Evolutionary conservation across 2,113 vertebrate genomes (phyloP).

Genomic region (Pleuronectes platessa): DNA sequence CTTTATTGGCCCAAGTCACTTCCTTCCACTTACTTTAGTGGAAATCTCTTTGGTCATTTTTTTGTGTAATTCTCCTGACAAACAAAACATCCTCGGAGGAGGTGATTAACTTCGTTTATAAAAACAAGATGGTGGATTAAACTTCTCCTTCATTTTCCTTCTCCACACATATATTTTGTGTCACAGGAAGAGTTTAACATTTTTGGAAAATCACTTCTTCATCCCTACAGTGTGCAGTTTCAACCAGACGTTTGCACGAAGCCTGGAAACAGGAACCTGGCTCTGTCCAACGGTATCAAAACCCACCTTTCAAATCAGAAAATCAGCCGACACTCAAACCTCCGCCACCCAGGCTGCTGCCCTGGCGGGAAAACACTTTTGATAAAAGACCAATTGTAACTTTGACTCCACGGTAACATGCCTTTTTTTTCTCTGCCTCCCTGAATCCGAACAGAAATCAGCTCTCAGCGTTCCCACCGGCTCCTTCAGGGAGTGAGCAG

Average conservation of each 20-base stretch:
- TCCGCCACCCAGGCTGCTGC: not conserved
- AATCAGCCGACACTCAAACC: not conserved
- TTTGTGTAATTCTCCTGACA: too few species aligned
- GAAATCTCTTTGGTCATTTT: too few species aligned
- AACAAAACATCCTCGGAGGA: too few species aligned
- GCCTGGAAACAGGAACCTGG: not conserved
- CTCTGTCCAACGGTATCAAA: not conserved
- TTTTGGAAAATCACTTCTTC: not conserved
- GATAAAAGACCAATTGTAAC: slow-evolving; percentile 14
- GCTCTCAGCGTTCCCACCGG: slow-evolving; percentile 40
- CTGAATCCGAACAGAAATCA: slow-evolving; percentile 53
- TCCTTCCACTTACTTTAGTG: too few species aligned
- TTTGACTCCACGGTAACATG: slow-evolving; percentile 18
- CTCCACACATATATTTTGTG: too few species aligned
- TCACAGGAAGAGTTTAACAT: too few species aligned
- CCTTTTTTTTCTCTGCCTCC: slow-evolving; percentile 33
- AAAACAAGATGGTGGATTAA: too few species aligned
- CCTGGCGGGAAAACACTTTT: slow-evolving; percentile 5
- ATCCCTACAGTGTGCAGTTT: not conserved
- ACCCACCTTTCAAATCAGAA: slow-evolving; percentile 1
- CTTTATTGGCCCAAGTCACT: too few species aligned
- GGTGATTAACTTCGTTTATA: too few species aligned
- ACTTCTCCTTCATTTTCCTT: too few species aligned
- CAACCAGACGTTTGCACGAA: not conserved
- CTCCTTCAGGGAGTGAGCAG: slow-evolving; percentile 44